Evolutionary conservation across 37 sponge, comb jelly and placozoan genomes (phyloP).

Genomic region (Crambe crambe): DNA sequence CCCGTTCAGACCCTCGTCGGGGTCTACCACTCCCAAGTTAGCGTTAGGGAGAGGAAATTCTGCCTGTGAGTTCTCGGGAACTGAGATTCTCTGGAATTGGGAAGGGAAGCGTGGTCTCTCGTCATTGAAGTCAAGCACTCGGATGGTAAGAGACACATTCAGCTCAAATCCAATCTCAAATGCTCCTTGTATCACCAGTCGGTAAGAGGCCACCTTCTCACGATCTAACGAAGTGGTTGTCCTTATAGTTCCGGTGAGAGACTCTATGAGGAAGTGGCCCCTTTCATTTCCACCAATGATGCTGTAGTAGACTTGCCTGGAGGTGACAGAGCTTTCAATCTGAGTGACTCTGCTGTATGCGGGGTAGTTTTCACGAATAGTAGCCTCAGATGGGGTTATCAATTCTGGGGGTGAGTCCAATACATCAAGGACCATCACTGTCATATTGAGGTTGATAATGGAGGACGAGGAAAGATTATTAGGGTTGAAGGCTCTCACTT

Average conservation of each 20-base stretch:
- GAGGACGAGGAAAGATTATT: background rate
- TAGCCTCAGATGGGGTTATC: background rate
- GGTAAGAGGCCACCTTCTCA: constrained; percentile 37
- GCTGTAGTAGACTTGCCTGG: constrained; percentile 44
- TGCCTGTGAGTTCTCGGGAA: constrained; percentile 34
- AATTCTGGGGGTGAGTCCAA: constrained; percentile 51
- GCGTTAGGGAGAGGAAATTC: background rate
- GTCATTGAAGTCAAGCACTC: constrained; percentile 62
- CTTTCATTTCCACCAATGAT: constrained; percentile 62
- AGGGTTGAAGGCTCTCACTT: constrained; percentile 29
- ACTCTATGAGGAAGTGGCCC: constrained; percentile 59
- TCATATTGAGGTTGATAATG: background rate
- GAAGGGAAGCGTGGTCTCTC: constrained; percentile 39
- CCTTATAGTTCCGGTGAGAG: constrained; percentile 59
- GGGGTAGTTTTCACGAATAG: constrained; percentile 46
- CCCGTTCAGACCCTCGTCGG: constrained; percentile 46
- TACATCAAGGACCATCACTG: constrained; percentile 34
- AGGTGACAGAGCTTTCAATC: background rate
- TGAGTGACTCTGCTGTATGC: constrained; percentile 37
- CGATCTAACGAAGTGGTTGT: constrained; percentile 57
- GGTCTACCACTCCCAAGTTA: constrained; percentile 26
- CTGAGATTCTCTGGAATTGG: background rate
- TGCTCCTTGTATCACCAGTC: constrained; percentile 45
- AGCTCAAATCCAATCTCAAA: constrained; percentile 15
- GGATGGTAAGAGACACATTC: constrained; percentile 33